Percentiles rank a stretch among this genome's conserved stretches.
phyloP scores from a whole-genome alignment of 2,113 vertebrate genomes.

The Mus spicilegus region DNA sequence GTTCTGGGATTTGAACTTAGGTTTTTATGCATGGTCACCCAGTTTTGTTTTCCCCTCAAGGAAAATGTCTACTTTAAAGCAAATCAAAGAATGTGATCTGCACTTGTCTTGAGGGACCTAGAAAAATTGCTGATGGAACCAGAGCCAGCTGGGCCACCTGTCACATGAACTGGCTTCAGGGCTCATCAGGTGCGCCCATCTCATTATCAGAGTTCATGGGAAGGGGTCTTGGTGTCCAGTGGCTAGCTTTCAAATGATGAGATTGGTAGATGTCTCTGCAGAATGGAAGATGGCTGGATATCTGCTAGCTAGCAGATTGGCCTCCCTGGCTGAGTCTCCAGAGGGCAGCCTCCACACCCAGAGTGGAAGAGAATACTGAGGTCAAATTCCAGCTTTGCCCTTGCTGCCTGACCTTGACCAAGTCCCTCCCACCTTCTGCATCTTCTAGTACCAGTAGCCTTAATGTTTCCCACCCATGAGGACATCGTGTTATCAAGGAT shows the following conservation, averaged over 20 bases:
- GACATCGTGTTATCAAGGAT: neutral
- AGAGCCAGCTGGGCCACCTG: neutral
- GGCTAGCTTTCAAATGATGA: neutral
- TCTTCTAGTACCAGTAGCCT: neutral
- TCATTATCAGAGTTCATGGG: neutral
- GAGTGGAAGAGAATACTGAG: neutral
- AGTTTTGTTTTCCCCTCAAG: neutral
- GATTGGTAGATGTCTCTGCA: neutral
- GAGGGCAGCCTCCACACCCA: neutral
- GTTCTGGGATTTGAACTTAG: neutral
- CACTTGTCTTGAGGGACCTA: neutral
- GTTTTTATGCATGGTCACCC: neutral
- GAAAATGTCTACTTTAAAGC: slow-evolving; percentile 29
- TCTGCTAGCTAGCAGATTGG: neutral
- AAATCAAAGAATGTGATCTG: neutral
- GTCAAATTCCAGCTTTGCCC: neutral
- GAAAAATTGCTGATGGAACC: neutral
- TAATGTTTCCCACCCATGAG: neutral
- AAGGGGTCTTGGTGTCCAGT: neutral
- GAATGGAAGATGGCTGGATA: neutral
- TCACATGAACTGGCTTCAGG: neutral
- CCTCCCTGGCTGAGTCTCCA: neutral
- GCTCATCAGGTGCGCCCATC: neutral
- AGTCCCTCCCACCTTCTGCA: neutral
- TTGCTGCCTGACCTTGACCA: neutral